Base-by-base conservation (phyloP, 2,888 invertebrate species). In the Xanthorhoe spadicearia region DNA sequence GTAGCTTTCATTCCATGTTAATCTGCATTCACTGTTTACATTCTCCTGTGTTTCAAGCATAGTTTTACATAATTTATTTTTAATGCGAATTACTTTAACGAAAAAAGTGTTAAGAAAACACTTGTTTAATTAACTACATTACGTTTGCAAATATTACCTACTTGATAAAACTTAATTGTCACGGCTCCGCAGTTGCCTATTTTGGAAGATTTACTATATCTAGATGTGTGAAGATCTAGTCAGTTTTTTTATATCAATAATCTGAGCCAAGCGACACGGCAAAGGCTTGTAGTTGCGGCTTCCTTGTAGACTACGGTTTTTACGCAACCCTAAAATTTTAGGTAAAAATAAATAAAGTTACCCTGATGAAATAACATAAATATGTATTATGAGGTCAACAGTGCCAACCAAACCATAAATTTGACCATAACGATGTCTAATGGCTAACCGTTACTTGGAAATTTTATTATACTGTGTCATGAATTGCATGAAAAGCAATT, bases 391-490 rank as follows among this genome's bases (percentile, higher is more conserved):
- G 48, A 38, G 13, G 19, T 51, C 23, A 38, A 43, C 2, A 32
- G 38, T 23, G 35, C 55, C 54, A 32, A 53, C 46, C 53, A 38
- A 35, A 28, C 46, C 23, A 60, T 58, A 32, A 53, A 55, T 17
- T 28, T 7, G 19, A 48, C 46, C 35, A 64, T 51, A 49, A 18
- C 32, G 38, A 32, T 19, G 28, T 49, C 38, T 57, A 56, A 60
- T 56, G 19, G 38, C 49, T 57, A 28, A 57, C 59, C 59, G 55
- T 55, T 64, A 54, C 17, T 60, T 50, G 13, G 19, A 50, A 1
- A 58, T 68, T 68, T 53, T 61, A 68, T 61, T 61, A 54, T 61
- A 50, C n/a, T 10, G 15, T 60, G 35, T 54, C 61, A 55, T 55
- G 32, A 48, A 52, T 52, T 56, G 23, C 50, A 23, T 58, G 51